Evolutionary conservation across 2,113 vertebrate genomes (phyloP).

Genomic region (Euleptes europaea): DNA sequence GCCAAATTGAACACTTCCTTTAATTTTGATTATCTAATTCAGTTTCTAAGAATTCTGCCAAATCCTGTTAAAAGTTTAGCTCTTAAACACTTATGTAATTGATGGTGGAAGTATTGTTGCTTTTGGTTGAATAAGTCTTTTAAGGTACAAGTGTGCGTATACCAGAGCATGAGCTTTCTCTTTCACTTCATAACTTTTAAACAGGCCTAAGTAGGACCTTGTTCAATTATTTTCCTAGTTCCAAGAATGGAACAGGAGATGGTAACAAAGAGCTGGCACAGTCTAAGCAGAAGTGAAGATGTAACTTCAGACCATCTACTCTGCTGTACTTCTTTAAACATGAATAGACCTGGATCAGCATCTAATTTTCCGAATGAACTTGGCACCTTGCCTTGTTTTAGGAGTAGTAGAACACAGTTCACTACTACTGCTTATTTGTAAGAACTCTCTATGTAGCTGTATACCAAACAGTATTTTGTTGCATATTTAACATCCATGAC

Average conservation of each 20-base stretch:
- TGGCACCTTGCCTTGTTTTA: not conserved
- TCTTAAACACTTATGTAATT: not conserved
- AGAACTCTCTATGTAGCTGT: too few species aligned
- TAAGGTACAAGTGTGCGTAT: not conserved
- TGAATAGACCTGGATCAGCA: not conserved
- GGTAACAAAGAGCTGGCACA: not conserved
- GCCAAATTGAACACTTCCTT: not conserved
- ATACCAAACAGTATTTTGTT: too few species aligned
- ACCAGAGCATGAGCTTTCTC: too few species aligned
- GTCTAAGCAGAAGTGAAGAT: not conserved
- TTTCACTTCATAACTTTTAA: not conserved
- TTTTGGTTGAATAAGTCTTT: not conserved
- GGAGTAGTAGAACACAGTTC: not conserved
- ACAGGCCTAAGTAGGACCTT: not conserved
- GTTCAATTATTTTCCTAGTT: not conserved
- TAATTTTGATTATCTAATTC: constrained; percentile 4
- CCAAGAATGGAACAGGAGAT: not conserved
- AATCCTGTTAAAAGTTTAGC: not conserved
- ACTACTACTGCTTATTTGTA: too few species aligned
- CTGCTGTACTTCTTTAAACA: constrained; percentile 6
- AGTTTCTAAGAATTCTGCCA: not conserved
- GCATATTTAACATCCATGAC: too few species aligned
- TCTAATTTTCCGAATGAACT: not conserved
- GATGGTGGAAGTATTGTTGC: not conserved
- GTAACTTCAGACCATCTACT: not conserved